These are phyloP conservation scores for Vireo griseus DNA, from an alignment of 2,797 vertebrate species.

Conservation along the genomic window DNA sequence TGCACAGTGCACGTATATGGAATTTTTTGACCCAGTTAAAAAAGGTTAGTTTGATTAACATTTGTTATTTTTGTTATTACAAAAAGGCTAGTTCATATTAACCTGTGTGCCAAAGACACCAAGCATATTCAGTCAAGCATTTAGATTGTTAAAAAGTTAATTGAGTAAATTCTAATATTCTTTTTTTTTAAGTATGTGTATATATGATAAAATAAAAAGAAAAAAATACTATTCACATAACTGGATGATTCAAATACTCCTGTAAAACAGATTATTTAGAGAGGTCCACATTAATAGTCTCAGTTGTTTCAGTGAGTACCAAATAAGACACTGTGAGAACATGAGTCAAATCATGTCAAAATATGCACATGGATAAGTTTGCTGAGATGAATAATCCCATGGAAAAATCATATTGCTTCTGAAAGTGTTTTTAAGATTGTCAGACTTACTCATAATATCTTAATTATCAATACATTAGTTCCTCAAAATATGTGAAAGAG, in stretches of 20 bases:
- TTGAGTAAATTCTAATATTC: slow-evolving; percentile 4
- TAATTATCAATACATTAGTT: not conserved
- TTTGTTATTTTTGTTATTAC: slow-evolving; percentile 62
- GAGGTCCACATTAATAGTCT: not conserved
- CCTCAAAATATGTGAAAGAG: not conserved
- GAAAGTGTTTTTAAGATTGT: not conserved
- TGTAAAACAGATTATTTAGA: not conserved
- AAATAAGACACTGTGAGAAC: not conserved
- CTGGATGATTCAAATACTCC: not conserved
- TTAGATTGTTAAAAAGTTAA: slow-evolving; percentile 64
- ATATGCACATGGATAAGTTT: not conserved
- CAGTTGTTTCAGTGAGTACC: not conserved
- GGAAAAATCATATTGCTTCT: not conserved
- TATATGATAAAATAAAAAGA: slow-evolving; percentile 12
- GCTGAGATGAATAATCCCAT: not conserved
- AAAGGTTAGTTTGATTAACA: slow-evolving; percentile 66
- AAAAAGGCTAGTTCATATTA: slow-evolving; percentile 58
- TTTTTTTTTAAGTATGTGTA: not conserved
- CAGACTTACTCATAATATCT: not conserved
- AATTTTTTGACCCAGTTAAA: slow-evolving; percentile 16
- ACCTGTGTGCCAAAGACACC: slow-evolving; percentile 52
- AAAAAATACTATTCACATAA: not conserved
- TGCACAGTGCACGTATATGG: not conserved
- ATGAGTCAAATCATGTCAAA: not conserved
- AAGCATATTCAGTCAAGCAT: slow-evolving; percentile 54